Conservation (phyloP, 2,113 vertebrate species). For the Pelusios castaneus region DNA sequence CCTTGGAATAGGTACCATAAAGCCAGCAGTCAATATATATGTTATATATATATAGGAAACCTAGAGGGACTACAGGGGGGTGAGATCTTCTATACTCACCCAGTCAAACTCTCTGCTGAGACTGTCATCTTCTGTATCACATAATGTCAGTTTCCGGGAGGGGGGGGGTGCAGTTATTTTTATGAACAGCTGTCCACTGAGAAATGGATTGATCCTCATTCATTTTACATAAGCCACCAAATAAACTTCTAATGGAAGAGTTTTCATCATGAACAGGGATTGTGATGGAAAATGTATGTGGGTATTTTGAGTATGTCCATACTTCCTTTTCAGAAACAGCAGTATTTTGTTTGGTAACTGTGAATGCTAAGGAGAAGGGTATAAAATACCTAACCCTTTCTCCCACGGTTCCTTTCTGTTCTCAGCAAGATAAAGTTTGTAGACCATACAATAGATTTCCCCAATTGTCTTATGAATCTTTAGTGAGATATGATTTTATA, state of each 20-base stretch:
- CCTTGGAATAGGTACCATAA: background rate
- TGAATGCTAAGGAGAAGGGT: background rate
- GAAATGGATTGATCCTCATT: background rate
- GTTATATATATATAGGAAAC: background rate
- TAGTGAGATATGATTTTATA: background rate
- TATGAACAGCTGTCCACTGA: background rate
- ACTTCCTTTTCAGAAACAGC: background rate
- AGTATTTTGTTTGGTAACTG: background rate
- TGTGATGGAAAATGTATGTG: background rate
- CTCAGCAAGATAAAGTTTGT: background rate
- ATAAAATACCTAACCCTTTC: background rate
- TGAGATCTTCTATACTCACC: background rate
- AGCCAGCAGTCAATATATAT: background rate
- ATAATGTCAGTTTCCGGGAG: rapidly evolving
- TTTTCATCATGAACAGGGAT: background rate
- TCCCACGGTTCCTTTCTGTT: background rate
- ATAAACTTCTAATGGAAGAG: background rate
- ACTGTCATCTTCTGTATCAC: background rate
- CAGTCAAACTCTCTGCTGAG: background rate
- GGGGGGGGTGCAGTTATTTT: background rate
- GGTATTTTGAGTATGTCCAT: background rate
- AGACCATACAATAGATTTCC: background rate
- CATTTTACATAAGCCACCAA: background rate
- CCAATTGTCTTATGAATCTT: background rate
- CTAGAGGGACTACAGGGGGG: background rate